Percentiles rank a stretch among this genome's conserved stretches.
phyloP scores from a whole-genome alignment of 2,797 vertebrate species.

The Chlorospingus flavigularis region DNA sequence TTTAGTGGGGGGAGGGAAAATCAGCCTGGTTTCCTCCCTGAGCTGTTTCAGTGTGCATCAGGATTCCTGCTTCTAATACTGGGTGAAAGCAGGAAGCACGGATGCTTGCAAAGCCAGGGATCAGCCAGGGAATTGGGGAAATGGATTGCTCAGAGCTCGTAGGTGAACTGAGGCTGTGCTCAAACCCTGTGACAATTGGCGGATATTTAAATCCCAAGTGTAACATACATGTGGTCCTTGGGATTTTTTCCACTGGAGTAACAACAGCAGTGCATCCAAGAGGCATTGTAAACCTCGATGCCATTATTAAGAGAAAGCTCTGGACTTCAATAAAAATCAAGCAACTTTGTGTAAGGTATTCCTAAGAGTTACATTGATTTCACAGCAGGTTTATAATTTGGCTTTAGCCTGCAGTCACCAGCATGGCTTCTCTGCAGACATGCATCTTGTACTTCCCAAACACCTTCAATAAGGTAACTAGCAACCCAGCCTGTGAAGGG shows the following conservation, averaged over 20 bases:
- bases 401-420: background rate
- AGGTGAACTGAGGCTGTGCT: background rate
- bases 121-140: conserved; percentile 41
- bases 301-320: background rate
- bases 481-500: background rate
- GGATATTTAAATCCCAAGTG: background rate
- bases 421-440: background rate
- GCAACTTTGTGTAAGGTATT: background rate
- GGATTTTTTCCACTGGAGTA: background rate
- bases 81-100: conserved; percentile 42
- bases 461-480: background rate
- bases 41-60: conserved; percentile 47
- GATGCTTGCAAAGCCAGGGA: conserved; percentile 26
- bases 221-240: too few species aligned
- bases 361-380: background rate
- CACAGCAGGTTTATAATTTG: background rate
- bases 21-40: conserved; percentile 1
- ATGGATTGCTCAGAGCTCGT: background rate
- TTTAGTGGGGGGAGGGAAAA: background rate
- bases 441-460: background rate
- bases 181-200: background rate
- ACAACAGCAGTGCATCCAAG: background rate
- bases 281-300: background rate
- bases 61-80: conserved; percentile 26
- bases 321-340: background rate